Conservation (phyloP, 1,140 invertebrate genomes). For the Thalassaphorura encarpata region DNA sequence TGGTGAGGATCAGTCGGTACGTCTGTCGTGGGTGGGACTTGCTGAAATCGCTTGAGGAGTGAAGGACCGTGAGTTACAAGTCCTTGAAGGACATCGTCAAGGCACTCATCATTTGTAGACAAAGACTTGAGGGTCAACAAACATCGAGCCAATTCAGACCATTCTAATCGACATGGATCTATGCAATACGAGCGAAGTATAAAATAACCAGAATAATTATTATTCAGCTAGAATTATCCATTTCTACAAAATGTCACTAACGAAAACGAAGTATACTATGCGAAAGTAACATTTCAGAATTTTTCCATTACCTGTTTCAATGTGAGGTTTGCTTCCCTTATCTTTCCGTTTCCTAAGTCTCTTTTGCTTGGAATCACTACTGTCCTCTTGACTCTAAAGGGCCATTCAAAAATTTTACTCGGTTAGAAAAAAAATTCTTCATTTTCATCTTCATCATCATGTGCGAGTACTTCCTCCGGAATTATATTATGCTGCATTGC, state of each 20-base stretch:
- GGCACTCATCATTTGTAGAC: slow-evolving; percentile 32
- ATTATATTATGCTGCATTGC: no score
- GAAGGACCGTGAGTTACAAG: slow-evolving; percentile 27
- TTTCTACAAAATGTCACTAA: no score
- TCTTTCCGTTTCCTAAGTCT: slow-evolving; percentile 27
- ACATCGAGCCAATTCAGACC: slow-evolving; percentile 31
- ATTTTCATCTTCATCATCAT: neutral
- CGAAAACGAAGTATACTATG: no score
- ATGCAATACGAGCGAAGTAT: neutral
- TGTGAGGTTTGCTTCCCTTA: slow-evolving; percentile 22
- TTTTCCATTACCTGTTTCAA: slow-evolving; percentile 17
- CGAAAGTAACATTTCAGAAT: no score
- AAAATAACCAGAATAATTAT: no score
- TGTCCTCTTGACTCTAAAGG: no score
- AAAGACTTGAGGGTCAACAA: slow-evolving; percentile 31
- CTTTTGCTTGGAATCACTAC: slow-evolving; percentile 24
- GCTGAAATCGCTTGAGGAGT: slow-evolving; percentile 28
- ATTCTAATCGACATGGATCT: slow-evolving; percentile 30
- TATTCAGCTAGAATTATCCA: no score
- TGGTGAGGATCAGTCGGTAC: slow-evolving; percentile 28
- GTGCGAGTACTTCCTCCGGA: neutral
- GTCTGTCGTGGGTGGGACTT: slow-evolving; percentile 30
- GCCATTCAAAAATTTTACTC: no score
- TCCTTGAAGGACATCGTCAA: slow-evolving; percentile 32
- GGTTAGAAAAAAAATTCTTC: no score